These are phyloP conservation scores for Oplegnathus fasciatus DNA, from an alignment of 2,113 vertebrate genomes.

Conservation along the genomic window DNA sequence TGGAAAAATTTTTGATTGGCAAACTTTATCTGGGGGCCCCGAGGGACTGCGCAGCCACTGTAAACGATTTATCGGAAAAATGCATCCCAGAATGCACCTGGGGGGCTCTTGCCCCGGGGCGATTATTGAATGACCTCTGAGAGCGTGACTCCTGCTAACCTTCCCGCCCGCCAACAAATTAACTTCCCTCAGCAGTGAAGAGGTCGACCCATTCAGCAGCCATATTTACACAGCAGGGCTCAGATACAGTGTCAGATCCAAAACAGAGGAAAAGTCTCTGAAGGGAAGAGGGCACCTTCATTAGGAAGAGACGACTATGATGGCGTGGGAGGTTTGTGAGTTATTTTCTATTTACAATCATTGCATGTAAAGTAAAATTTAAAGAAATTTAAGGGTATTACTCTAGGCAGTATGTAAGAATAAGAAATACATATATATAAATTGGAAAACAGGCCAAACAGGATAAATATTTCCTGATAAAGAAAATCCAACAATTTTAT, in stretches of 20 bases:
- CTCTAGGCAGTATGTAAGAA: not conserved
- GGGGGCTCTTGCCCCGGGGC: slow-evolving; percentile 78
- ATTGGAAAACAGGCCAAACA: too few relatives aligned
- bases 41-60: slow-evolving; percentile 79
- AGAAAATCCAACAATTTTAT: too few relatives aligned
- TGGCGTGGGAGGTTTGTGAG: not conserved
- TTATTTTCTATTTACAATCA: not conserved
- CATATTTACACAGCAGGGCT: slow-evolving; percentile 47
- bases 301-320: slow-evolving; percentile 3
- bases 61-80: slow-evolving; percentile 86
- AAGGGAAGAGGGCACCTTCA: slow-evolving; percentile 16
- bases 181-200: slow-evolving; percentile 70
- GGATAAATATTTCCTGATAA: too few relatives aligned
- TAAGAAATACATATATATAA: not conserved
- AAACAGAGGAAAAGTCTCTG: slow-evolving; percentile 23
- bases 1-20: slow-evolving; percentile 80
- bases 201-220: slow-evolving; percentile 45
- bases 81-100: slow-evolving; percentile 84
- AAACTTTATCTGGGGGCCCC: slow-evolving; percentile 84
- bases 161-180: slow-evolving; percentile 73
- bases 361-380: not conserved
- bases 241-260: slow-evolving; percentile 44
- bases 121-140: slow-evolving; percentile 86
- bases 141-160: slow-evolving; percentile 77
- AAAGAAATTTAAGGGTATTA: too few relatives aligned